Conservation (phyloP, 2,797 vertebrate species). For the Helicolenus hilgendorfi region DNA sequence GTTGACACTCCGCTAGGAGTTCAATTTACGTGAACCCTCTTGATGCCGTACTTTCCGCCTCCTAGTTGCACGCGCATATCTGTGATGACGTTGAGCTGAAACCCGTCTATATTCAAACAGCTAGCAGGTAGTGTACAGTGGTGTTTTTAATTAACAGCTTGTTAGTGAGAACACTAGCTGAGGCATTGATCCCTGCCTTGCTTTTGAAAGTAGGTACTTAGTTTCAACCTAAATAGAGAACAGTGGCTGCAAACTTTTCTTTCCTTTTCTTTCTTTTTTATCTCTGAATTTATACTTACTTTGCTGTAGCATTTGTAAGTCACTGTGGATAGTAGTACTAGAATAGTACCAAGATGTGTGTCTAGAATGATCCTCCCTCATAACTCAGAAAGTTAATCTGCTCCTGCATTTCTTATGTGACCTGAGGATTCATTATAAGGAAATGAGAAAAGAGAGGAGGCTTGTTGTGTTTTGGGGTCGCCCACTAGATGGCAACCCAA, state of each 20-base stretch:
- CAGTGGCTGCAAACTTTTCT: not conserved
- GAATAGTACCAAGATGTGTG: not conserved
- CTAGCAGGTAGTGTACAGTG: no score
- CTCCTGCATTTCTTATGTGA: not conserved
- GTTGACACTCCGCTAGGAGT: no score
- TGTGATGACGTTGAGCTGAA: no score
- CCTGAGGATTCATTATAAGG: not conserved
- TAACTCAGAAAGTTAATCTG: not conserved
- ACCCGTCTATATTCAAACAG: no score
- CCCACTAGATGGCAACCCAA: conserved; percentile 65
- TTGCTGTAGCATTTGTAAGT: not conserved
- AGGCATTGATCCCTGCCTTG: no score
- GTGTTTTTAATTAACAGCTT: no score
- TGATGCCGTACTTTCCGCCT: no score
- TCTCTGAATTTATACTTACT: not conserved
- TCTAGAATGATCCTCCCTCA: not conserved
- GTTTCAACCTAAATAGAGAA: not conserved
- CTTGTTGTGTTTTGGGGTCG: not conserved
- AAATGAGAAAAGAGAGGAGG: not conserved
- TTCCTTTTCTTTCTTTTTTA: not conserved
- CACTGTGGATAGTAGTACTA: not conserved
- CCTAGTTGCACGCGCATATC: no score
- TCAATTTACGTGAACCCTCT: no score
- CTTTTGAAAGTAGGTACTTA: not conserved
- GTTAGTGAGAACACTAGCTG: no score